phyloP scores from a whole-genome alignment of 64 coral and sea anemone genomes.

The Montipora capricornis region DNA sequence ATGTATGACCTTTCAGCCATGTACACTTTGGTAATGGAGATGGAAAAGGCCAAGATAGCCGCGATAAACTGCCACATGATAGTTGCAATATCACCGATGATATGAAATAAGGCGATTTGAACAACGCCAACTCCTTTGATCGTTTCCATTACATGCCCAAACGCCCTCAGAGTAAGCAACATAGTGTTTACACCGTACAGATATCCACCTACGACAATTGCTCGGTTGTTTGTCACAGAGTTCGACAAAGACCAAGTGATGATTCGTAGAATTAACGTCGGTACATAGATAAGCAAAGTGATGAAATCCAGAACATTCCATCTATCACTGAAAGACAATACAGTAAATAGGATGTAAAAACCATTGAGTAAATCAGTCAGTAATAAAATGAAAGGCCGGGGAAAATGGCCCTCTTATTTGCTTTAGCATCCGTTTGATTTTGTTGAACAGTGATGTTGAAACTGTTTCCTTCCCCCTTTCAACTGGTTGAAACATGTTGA shows the following conservation, averaged over 20 bases:
- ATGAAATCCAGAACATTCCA: constrained; percentile 63
- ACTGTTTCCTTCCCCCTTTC: no score
- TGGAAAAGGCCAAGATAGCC: constrained; percentile 44
- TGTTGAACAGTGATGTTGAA: no score
- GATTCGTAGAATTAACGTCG: constrained; percentile 16
- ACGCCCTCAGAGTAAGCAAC: constrained; percentile 35
- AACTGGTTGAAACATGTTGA: no score
- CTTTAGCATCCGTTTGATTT: no score
- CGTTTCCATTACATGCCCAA: constrained; percentile 57
- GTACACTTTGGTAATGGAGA: constrained; percentile 54
- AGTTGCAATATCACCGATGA: not conserved
- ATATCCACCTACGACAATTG: constrained; percentile 37
- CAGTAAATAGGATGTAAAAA: not conserved
- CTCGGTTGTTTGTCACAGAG: constrained; percentile 26
- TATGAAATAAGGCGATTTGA: constrained; percentile 56
- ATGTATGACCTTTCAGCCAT: constrained; percentile 42
- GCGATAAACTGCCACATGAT: constrained; percentile 59
- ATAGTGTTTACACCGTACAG: constrained; percentile 65
- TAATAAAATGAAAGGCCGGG: no score
- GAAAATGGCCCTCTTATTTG: no score
- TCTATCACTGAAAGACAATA: constrained; percentile 30
- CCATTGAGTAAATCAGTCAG: no score
- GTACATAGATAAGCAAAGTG: constrained; percentile 10
- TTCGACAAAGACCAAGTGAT: constrained; percentile 16
- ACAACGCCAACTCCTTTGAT: constrained; percentile 13